Conservation (phyloP, 2,113 vertebrate genomes). For the Micronycteris hirsuta region DNA sequence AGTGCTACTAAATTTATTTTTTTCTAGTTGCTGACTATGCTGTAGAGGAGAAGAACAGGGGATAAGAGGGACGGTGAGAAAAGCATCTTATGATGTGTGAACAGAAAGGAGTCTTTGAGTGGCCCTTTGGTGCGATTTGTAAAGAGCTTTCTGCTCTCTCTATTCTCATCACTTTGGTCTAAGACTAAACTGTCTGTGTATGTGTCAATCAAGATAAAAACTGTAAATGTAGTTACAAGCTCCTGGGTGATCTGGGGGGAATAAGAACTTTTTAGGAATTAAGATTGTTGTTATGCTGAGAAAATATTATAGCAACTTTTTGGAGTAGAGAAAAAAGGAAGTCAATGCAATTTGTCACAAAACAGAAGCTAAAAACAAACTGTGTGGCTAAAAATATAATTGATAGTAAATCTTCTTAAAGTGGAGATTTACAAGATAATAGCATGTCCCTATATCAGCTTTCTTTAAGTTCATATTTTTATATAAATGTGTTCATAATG, state of each 20-base stretch:
- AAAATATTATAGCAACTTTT: background rate
- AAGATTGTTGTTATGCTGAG: background rate
- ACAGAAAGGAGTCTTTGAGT: background rate
- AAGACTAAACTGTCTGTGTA: background rate
- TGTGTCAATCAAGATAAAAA: background rate
- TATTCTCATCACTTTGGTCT: fast-evolving
- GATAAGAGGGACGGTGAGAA: background rate
- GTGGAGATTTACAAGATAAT: background rate
- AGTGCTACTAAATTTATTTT: slow-evolving; percentile 56
- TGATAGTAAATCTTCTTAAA: background rate
- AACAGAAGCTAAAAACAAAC: background rate
- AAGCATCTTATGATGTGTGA: background rate
- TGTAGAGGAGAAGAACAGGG: background rate
- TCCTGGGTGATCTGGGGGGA: background rate
- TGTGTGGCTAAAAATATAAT: background rate
- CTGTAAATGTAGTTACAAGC: background rate
- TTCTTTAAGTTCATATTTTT: background rate
- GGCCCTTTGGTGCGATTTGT: background rate
- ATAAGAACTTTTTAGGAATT: background rate
- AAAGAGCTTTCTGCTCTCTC: background rate
- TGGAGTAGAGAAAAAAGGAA: background rate
- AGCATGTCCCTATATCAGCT: background rate
- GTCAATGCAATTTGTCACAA: background rate
- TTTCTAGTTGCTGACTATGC: slow-evolving; percentile 17
- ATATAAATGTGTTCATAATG: background rate